Percentiles rank a stretch among this genome's conserved stretches.
phyloP scores from a whole-genome alignment of 2,113 vertebrate species.

The Meriones unguiculatus region DNA sequence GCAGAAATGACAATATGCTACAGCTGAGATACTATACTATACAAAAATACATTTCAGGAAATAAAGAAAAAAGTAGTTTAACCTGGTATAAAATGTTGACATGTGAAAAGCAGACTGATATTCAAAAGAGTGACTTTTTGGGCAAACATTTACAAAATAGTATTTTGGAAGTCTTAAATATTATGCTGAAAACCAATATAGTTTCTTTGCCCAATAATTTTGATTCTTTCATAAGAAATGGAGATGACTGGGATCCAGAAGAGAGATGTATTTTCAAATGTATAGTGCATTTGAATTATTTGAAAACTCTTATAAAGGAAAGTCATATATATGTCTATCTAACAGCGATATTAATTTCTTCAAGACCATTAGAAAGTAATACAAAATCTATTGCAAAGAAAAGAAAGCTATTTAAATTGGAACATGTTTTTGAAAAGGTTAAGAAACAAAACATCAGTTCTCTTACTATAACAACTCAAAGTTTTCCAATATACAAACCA shows the following conservation, averaged over 20 bases:
- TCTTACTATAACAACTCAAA: background rate
- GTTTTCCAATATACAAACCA: slow-evolving; percentile 84
- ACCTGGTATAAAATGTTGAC: background rate
- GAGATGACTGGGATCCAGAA: background rate
- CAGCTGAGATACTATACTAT: slow-evolving; percentile 18
- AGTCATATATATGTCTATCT: slow-evolving; percentile 44
- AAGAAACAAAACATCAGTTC: slow-evolving; percentile 26
- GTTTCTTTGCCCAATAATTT: slow-evolving; percentile 47
- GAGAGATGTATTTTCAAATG: slow-evolving; percentile 14
- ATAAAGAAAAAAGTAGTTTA: background rate
- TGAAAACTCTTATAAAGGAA: slow-evolving; percentile 28
- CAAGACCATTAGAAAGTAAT: slow-evolving; percentile 23
- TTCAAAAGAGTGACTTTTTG: slow-evolving; percentile 30
- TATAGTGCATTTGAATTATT: slow-evolving; percentile 50
- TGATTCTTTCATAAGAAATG: slow-evolving; percentile 4
- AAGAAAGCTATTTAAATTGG: slow-evolving; percentile 58
- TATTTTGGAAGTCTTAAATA: slow-evolving; percentile 66
- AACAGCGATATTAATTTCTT: slow-evolving; percentile 29
- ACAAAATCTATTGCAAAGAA: slow-evolving; percentile 57
- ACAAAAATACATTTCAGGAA: background rate
- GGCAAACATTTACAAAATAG: slow-evolving; percentile 59
- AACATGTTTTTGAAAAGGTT: background rate
- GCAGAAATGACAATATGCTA: slow-evolving; percentile 24
- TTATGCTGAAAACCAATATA: slow-evolving; percentile 50
- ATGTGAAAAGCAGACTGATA: background rate